These are phyloP conservation scores for Enteromius trimaculatus DNA, from an alignment of 2,797 vertebrate species.

Conservation along the genomic window DNA sequence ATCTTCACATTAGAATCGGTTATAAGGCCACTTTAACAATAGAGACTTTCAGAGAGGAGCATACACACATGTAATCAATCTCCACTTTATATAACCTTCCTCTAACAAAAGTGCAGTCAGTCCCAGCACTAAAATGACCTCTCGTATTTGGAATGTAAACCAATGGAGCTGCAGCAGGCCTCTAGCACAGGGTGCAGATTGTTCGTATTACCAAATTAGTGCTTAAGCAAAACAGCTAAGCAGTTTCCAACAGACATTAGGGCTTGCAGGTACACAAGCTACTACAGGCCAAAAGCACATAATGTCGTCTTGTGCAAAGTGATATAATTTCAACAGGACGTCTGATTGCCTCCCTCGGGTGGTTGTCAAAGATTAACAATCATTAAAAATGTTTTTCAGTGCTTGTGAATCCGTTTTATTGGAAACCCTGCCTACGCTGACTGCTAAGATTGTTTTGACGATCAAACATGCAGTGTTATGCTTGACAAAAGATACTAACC, in stretches of 20 bases:
- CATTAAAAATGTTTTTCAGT: slow-evolving; percentile 29
- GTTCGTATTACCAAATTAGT: slow-evolving; percentile 66
- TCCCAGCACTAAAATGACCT: slow-evolving; percentile 61
- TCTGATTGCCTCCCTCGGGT: slow-evolving; percentile 30
- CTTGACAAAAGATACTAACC: slow-evolving; percentile 71
- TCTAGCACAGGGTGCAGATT: slow-evolving; percentile 58
- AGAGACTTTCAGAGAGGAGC: slow-evolving; percentile 55
- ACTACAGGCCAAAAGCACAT: slow-evolving; percentile 48
- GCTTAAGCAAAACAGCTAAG: slow-evolving; percentile 57
- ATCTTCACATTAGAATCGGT: slow-evolving; percentile 21
- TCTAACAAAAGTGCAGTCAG: slow-evolving; percentile 61
- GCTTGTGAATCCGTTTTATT: slow-evolving; percentile 23
- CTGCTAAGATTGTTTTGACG: background rate
- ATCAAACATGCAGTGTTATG: background rate
- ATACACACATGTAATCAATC: slow-evolving; percentile 61
- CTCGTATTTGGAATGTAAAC: slow-evolving; percentile 63
- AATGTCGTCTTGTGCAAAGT: slow-evolving; percentile 47
- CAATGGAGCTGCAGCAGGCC: slow-evolving; percentile 50
- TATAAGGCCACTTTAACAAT: slow-evolving; percentile 50
- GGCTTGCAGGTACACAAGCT: slow-evolving; percentile 54
- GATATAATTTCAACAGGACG: slow-evolving; percentile 45
- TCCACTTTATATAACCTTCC: slow-evolving; percentile 58
- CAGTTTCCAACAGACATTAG: slow-evolving; percentile 59
- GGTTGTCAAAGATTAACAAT: slow-evolving; percentile 25
- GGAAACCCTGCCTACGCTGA: background rate